These are phyloP conservation scores for Pristionchus exspectatus DNA, from an alignment of 2,888 invertebrate genomes.

Conservation along the genomic window DNA sequence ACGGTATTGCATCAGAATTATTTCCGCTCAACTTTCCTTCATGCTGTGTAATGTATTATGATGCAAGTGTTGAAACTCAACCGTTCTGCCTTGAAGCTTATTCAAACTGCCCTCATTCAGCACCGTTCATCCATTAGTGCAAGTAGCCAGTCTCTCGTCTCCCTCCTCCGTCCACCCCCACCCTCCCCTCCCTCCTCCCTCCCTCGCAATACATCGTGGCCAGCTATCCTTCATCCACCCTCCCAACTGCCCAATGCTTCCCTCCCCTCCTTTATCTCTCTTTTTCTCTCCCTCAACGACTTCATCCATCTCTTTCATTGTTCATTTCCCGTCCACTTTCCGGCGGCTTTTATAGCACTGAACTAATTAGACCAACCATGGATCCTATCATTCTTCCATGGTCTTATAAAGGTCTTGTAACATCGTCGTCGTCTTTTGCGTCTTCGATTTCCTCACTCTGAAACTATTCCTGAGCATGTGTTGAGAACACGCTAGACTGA, in stretches of 20 bases:
- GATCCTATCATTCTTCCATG: not conserved
- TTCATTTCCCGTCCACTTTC: not conserved
- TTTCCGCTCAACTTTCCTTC: not conserved
- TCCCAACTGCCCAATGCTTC: not conserved
- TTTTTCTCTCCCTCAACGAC: not conserved
- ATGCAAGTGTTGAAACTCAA: no score
- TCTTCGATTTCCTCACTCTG: not conserved
- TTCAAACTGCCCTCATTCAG: not conserved
- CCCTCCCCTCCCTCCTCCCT: not conserved
- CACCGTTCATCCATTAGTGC: not conserved
- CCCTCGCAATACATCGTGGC: slow-evolving; percentile 55
- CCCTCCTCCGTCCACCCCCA: not conserved
- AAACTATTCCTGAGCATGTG: not conserved
- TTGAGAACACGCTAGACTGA: not conserved
- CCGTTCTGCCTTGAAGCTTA: no score
- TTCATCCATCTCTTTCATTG: slow-evolving; percentile 14
- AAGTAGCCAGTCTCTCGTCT: not conserved
- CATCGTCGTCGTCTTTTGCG: not conserved
- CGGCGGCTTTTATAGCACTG: not conserved
- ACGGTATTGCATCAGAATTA: slow-evolving; percentile 43
- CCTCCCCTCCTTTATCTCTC: slow-evolving; percentile 1
- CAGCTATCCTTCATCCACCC: slow-evolving; percentile 15
- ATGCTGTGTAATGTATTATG: no score
- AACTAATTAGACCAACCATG: not conserved
- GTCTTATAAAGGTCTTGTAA: not conserved